A percentile compares a stretch with the other conserved stretches of the same genome.
These are phyloP conservation scores for Agrotis exclamationis DNA, from an alignment of 2,888 invertebrate species.

Conservation along the genomic window DNA sequence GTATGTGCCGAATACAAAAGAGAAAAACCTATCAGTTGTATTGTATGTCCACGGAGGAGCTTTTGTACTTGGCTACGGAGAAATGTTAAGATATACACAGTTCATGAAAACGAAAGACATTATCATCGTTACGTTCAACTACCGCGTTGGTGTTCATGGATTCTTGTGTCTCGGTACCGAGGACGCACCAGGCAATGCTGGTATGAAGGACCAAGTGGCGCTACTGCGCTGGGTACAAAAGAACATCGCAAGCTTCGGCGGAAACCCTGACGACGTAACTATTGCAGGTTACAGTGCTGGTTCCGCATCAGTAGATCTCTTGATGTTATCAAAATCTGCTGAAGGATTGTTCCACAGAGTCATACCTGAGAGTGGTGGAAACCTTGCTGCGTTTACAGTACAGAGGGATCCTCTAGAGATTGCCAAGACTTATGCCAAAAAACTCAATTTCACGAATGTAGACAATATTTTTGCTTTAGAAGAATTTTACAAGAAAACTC, in stretches of 20 bases:
- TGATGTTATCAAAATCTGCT: constrained; percentile 72
- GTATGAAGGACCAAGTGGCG: constrained; percentile 77
- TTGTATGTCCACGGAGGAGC: constrained; percentile 74
- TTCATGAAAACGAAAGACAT: constrained; percentile 65
- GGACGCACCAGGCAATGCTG: constrained; percentile 76
- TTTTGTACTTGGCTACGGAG: constrained; percentile 66
- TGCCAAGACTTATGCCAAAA: constrained; percentile 69
- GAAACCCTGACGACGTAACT: constrained; percentile 77
- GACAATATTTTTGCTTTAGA: constrained; percentile 75
- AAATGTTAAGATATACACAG: constrained; percentile 46
- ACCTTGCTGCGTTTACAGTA: constrained; percentile 65
- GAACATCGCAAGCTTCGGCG: constrained; percentile 76
- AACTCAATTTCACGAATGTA: constrained; percentile 67
- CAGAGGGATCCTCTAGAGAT: constrained; percentile 72
- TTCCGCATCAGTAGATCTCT: constrained; percentile 70
- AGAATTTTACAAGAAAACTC: constrained; percentile 71
- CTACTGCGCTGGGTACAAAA: constrained; percentile 75
- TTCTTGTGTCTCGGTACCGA: constrained; percentile 75
- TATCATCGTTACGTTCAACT: constrained; percentile 72
- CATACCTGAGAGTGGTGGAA: constrained; percentile 75
- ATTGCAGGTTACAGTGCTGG: constrained; percentile 75
- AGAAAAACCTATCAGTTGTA: constrained; percentile 68
- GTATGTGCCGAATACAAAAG: constrained; percentile 77
- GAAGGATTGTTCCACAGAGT: constrained; percentile 74
- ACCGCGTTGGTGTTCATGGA: constrained; percentile 71